These are phyloP conservation scores for Malurus elegans DNA, from an alignment of 2,113 vertebrate species.

Conservation along the genomic window DNA sequence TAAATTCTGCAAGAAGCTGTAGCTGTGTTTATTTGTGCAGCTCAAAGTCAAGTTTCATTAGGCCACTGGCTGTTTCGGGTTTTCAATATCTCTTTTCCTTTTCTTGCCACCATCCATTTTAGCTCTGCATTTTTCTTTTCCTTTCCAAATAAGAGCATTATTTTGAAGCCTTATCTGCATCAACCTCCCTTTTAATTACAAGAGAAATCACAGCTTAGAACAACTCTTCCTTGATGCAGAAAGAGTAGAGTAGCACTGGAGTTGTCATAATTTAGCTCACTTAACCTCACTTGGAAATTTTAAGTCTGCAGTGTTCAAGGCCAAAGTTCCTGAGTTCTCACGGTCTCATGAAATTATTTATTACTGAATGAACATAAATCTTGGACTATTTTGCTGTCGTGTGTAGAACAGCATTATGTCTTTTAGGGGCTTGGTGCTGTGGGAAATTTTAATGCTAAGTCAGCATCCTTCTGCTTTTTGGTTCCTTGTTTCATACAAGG, in stretches of 20 bases:
- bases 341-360: background rate
- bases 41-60: constrained; percentile 3
- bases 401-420: background rate
- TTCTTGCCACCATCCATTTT: background rate
- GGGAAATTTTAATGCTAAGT: background rate
- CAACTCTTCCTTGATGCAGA: background rate
- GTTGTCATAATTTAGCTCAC: background rate
- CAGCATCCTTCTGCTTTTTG: background rate
- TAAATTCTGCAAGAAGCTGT: background rate
- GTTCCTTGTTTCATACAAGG: background rate
- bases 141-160: background rate
- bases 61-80: background rate
- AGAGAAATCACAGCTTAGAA: background rate
- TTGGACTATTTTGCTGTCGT: background rate
- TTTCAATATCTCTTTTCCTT: background rate
- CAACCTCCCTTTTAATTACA: background rate
- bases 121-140: background rate
- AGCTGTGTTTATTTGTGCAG: background rate
- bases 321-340: background rate
- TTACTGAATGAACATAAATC: background rate
- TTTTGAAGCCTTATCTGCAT: background rate
- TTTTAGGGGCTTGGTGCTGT: background rate
- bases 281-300: background rate
- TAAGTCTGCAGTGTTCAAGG: background rate
- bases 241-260: background rate